phyloP scores from a whole-genome alignment of 2,797 vertebrate genomes.

The Urophycis tenuis region DNA sequence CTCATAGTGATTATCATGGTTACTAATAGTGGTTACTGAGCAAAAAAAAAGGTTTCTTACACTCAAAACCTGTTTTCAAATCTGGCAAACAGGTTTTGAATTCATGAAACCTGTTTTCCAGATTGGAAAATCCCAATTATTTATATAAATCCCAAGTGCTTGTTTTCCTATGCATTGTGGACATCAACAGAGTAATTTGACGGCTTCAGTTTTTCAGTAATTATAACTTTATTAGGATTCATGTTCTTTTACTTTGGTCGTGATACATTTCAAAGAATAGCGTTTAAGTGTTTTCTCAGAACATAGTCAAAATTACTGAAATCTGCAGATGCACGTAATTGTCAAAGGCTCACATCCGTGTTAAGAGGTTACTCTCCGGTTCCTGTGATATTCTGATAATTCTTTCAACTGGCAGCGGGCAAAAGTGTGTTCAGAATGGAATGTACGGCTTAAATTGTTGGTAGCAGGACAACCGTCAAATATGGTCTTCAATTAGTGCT shows the following conservation, averaged over 20 bases:
- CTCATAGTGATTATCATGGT: neutral
- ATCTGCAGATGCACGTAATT: conserved; percentile 1
- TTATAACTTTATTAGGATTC: conserved; percentile 63
- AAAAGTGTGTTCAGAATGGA: conserved; percentile 20
- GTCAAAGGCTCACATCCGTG: neutral
- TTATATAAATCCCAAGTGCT: neutral
- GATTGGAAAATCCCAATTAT: neutral
- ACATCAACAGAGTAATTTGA: neutral
- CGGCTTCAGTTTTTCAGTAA: conserved; percentile 41
- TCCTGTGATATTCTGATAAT: neutral
- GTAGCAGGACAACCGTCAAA: neutral
- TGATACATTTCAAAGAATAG: conserved; percentile 45
- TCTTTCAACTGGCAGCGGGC: conserved; percentile 2
- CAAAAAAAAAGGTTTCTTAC: neutral
- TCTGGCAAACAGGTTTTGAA: neutral
- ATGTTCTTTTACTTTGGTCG: conserved; percentile 61
- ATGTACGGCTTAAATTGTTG: conserved; percentile 29
- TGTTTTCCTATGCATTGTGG: no score
- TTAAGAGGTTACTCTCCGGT: neutral
- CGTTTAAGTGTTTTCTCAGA: conserved; percentile 28
- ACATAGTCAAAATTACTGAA: conserved; percentile 6
- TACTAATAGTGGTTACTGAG: no score
- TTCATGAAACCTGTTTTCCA: no score
- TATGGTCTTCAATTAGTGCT: conserved; percentile 9
- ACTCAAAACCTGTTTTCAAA: neutral